Conservation (phyloP, 2,888 invertebrate species). For the Parelbella ahira region DNA sequence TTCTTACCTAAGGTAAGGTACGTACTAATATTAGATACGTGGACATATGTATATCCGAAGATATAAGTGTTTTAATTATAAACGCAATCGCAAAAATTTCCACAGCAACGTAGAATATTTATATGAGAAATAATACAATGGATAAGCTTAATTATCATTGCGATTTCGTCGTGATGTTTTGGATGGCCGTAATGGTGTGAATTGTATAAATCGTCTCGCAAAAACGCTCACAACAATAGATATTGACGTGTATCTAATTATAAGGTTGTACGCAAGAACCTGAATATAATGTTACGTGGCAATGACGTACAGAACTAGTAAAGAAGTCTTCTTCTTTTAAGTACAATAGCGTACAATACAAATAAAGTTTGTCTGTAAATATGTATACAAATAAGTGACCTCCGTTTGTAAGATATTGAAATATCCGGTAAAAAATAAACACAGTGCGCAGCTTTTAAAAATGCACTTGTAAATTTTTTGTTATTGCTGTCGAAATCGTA, state of each 20-base stretch:
- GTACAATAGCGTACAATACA: too few relatives aligned
- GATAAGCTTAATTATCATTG: conserved; percentile 8
- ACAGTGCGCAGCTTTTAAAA: not conserved
- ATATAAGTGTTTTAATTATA: too few relatives aligned
- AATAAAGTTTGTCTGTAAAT: too few relatives aligned
- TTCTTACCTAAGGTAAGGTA: too few relatives aligned
- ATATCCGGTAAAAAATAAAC: conserved; percentile 4
- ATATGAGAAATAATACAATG: conserved; percentile 1
- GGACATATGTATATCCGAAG: too few relatives aligned
- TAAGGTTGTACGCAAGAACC: not conserved
- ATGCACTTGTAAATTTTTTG: too few relatives aligned
- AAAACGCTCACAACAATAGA: conserved; percentile 17
- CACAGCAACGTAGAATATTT: not conserved
- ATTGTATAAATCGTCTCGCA: conserved; percentile 17
- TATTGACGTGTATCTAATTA: conserved; percentile 17
- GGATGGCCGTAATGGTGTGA: conserved; percentile 8
- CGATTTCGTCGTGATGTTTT: conserved; percentile 12
- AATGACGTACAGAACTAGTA: too few relatives aligned
- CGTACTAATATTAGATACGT: too few relatives aligned
- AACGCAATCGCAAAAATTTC: not conserved
- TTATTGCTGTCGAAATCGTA: conserved; percentile 1
- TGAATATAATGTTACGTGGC: too few relatives aligned
- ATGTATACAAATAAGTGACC: too few relatives aligned
- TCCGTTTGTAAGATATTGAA: too few relatives aligned
- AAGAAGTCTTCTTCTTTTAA: too few relatives aligned